Conservation (phyloP, 2,888 invertebrate genomes). For the Cephus spinipes region DNA sequence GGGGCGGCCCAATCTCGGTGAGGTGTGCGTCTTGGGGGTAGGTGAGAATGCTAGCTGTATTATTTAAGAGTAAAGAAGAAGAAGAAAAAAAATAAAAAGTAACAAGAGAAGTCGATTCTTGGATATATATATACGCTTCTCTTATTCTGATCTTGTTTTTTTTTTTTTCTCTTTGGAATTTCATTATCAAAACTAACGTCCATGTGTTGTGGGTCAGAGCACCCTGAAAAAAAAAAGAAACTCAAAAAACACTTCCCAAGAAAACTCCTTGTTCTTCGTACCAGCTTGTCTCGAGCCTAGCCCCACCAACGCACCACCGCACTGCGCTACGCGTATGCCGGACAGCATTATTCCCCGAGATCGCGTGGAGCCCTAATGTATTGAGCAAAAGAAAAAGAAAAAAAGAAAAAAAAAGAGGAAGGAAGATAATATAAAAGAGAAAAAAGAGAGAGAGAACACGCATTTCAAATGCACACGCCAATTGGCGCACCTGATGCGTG, state of each 20-base stretch:
- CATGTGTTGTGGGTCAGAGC: conserved; percentile 68
- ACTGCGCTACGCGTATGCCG: conserved; percentile 42
- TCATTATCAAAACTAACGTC: conserved; percentile 48
- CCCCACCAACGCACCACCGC: conserved; percentile 60
- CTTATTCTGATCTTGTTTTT: not conserved
- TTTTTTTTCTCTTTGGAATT: conserved; percentile 1
- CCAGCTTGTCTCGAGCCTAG: conserved; percentile 44
- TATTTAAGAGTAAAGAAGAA: too few species aligned
- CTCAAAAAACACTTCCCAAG: conserved; percentile 25
- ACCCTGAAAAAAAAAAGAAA: conserved; percentile 46
- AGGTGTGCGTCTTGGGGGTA: conserved; percentile 61
- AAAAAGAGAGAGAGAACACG: not conserved
- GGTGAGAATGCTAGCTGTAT: conserved; percentile 25
- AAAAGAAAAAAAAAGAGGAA: not conserved
- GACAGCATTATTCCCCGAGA: conserved; percentile 28
- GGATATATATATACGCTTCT: conserved; percentile 17
- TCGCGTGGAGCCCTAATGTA: not conserved
- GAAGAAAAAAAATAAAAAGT: not conserved
- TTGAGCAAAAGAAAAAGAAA: not conserved
- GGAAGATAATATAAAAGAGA: not conserved
- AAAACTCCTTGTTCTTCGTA: conserved; percentile 14
- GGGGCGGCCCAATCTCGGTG: conserved; percentile 32
- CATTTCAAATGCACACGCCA: not conserved
- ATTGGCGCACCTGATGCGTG: not conserved
- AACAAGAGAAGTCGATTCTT: conserved; percentile 22